Evolutionary conservation across 2,888 invertebrate genomes (phyloP), one percentile per base, ranked within the genome.

Genomic region (Steinernema scapterisci): DNA sequence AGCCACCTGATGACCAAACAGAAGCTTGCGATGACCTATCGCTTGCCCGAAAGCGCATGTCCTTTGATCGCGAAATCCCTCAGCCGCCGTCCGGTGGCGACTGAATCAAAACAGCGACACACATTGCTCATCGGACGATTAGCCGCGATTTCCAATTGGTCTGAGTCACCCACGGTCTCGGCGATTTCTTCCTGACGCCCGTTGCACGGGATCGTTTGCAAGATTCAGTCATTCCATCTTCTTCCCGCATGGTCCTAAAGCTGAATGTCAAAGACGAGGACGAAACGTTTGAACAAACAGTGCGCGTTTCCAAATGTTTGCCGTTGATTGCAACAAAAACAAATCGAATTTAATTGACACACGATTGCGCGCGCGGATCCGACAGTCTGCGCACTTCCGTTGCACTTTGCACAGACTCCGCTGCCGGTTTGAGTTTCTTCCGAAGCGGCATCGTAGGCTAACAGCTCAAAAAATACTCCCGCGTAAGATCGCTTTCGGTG

Each of bases 341-440:
- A 63, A 63, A 63, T 63, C 63, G 31, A 16, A 27, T 63, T 63
- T 63, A 63, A 63, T 63, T 63, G 63, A 63, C 63, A 63, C 63
- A 63, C 38, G 63, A 63, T 63, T 63, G 63, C 63, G 63, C 63
- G 63, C 27, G 31, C 27, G 27, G 38, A 48, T 7, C 3, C 38
- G 38, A 52, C 52, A 23, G 23, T 23, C 11, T 19, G 23, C 63
- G 63, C 6, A 63, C 63, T 31, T 63, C 63, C 63, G 16, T 11
- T 63, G 63, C 63, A 63, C 63, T 63, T 63, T 63, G 5, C 63
- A 63, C 27, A 31, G 9, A 63, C 38, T 38, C 38, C 63, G 31
- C 3, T 13, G 63, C 25, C 23, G 19, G 63, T 63, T 63, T 21
- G 27, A 63, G 16, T 63, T 63, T 38, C 38, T 38, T 25, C 25